Evolutionary conservation across 2,888 invertebrate species (phyloP).

Genomic region (Limnephilus lunatus): DNA sequence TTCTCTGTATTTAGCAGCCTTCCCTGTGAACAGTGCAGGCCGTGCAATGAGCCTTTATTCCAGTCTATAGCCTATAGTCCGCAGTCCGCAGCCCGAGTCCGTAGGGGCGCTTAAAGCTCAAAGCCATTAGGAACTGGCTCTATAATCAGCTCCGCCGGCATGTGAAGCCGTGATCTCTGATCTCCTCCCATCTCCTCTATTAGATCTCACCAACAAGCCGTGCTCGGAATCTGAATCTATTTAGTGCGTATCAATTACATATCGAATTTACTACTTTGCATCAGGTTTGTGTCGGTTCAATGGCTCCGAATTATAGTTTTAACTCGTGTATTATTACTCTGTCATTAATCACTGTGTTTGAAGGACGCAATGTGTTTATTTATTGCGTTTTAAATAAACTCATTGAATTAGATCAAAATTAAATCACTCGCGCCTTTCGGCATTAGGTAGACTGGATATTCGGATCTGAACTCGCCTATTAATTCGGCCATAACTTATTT

Average conservation of each 20-base stretch:
- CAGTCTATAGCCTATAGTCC: not conserved
- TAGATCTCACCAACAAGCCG: conserved; percentile 6
- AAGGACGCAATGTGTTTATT: conserved; percentile 35
- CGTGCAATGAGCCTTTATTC: not conserved
- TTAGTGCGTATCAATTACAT: conserved; percentile 22
- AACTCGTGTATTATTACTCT: conserved; percentile 15
- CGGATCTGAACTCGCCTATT: not conserved
- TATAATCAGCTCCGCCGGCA: conserved; percentile 22
- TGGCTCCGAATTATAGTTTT: conserved; percentile 24
- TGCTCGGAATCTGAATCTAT: not conserved
- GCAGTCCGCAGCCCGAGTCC: not conserved
- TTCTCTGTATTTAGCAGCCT: not conserved
- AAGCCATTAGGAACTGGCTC: conserved; percentile 31
- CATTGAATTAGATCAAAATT: conserved; percentile 26
- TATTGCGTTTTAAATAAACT: conserved; percentile 36
- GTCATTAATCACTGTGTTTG: conserved; percentile 21
- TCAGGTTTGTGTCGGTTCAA: conserved; percentile 40
- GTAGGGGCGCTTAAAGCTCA: not conserved
- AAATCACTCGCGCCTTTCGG: conserved; percentile 2
- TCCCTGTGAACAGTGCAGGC: not conserved
- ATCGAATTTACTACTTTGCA: not conserved
- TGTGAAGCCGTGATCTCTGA: not conserved
- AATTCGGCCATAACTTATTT: not conserved
- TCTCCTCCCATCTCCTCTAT: conserved; percentile 4
- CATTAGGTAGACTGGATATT: not conserved